Evolutionary conservation across 2,797 vertebrate genomes (phyloP).

Genomic region (Phataginus tricuspis): DNA sequence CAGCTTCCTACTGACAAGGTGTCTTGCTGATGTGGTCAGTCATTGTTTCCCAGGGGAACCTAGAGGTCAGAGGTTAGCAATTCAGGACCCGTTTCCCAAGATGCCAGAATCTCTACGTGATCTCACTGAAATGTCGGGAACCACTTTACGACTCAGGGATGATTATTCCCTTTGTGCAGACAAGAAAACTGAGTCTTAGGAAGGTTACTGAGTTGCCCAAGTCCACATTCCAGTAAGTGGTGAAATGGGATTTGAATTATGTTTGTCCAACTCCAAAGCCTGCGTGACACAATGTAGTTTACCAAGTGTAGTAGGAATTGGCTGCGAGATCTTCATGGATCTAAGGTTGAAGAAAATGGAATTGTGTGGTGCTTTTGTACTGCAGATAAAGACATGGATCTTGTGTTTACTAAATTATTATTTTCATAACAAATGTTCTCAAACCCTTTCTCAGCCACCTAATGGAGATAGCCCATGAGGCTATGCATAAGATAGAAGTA

Average conservation of each 20-base stretch:
- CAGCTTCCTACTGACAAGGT: neutral
- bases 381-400: neutral
- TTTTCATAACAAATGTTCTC: neutral
- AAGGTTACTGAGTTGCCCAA: neutral
- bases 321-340: neutral
- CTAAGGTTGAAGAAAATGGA: neutral
- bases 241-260: neutral
- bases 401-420: neutral
- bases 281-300: neutral
- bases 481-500: neutral
- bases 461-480: neutral
- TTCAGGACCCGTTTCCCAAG: neutral
- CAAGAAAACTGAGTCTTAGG: neutral
- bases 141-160: neutral
- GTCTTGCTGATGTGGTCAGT: neutral
- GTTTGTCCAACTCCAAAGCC: neutral
- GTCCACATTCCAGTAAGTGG: neutral
- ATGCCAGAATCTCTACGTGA: neutral
- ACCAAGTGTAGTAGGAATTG: neutral
- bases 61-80: conserved; percentile 1
- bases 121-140: neutral
- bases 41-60: neutral
- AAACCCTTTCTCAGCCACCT: neutral
- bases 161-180: neutral
- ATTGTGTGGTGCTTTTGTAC: neutral